These are phyloP conservation scores for Orchesellides sinensis DNA, from an alignment of 2,888 invertebrate species.

Conservation along the genomic window DNA sequence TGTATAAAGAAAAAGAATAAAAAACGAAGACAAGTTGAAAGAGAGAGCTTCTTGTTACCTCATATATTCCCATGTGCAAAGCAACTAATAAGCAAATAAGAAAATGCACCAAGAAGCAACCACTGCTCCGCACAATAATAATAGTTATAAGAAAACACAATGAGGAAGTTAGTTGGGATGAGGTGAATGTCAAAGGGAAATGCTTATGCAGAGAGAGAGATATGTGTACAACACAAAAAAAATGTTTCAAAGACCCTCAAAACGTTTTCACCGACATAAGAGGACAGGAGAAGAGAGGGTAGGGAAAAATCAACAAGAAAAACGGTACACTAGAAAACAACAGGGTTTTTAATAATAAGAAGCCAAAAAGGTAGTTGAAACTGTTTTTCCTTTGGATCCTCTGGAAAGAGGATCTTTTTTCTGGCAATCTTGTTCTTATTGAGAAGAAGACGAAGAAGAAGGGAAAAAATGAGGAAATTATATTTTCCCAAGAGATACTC, in stretches of 20 bases:
- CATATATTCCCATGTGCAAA: conserved; percentile 52
- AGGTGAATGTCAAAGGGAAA: not conserved
- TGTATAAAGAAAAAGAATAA: not conserved
- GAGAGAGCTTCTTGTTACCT: not conserved
- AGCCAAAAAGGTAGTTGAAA: too few relatives aligned
- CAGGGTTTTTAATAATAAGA: not conserved
- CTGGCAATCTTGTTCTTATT: not conserved
- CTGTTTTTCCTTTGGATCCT: too few relatives aligned
- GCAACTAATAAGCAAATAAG: conserved; percentile 30
- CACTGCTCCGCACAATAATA: too few relatives aligned
- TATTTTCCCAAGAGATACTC: conserved; percentile 54
- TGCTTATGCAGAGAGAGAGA: not conserved
- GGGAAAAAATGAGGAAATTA: conserved; percentile 25
- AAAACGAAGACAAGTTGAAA: not conserved
- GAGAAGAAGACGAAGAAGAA: not conserved
- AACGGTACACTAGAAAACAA: not conserved
- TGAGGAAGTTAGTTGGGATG: too few relatives aligned
- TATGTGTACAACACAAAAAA: too few relatives aligned
- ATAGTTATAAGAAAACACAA: too few relatives aligned
- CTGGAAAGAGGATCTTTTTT: too few relatives aligned
- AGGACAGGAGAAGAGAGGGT: conserved; percentile 3
- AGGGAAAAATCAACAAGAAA: not conserved
- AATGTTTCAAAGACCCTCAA: too few relatives aligned
- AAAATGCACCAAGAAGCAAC: too few relatives aligned
- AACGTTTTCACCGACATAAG: too few relatives aligned